Evolutionary conservation across 2,888 invertebrate species (phyloP).

Genomic region (Eremobia ochroleuca): DNA sequence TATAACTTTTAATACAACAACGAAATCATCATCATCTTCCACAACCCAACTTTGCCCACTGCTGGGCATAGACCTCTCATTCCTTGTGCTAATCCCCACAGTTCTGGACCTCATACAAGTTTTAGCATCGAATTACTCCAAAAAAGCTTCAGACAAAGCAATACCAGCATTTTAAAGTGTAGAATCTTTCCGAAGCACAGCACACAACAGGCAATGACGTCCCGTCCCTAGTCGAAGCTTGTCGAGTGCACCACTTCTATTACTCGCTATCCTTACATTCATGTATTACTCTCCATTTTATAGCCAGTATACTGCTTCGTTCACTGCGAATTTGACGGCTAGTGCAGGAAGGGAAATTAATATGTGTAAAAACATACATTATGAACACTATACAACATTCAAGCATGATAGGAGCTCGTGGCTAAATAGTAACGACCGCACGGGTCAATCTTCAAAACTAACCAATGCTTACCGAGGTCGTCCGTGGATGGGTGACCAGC

Average conservation of each 20-base stretch:
- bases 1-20: background rate
- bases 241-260: conserved; percentile 61
- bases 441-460: no score
- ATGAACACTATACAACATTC: background rate
- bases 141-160: background rate
- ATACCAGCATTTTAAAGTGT: conserved; percentile 5
- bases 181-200: conserved; percentile 29
- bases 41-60: no score
- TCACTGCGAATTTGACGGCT: conserved; percentile 6
- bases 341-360: background rate
- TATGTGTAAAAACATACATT: conserved; percentile 10
- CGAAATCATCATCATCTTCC: background rate
- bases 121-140: no score
- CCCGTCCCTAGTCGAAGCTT: conserved; percentile 56
- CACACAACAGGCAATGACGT: conserved; percentile 49
- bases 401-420: no score
- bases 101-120: no score
- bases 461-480: background rate
- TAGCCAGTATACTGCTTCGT: conserved; percentile 24
- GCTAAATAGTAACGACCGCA: background rate
- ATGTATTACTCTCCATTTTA: conserved; percentile 44
- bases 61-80: no score
- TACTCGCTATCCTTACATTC: conserved; percentile 49
- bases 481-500: background rate
- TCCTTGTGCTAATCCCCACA: no score